These are phyloP conservation scores for Volucella inanis DNA, from an alignment of 2,888 invertebrate genomes.

Conservation along the genomic window DNA sequence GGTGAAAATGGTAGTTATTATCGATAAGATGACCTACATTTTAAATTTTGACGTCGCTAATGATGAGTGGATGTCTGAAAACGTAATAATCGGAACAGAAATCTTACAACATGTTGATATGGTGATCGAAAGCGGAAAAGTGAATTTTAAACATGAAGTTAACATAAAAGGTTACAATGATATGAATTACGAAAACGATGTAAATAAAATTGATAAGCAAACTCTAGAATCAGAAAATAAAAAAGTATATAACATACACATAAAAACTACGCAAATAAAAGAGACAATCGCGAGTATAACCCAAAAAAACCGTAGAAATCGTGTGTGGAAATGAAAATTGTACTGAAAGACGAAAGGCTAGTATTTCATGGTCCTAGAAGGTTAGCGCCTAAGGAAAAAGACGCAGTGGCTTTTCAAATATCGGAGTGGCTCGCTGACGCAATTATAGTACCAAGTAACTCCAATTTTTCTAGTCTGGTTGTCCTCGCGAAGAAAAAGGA, in stretches of 20 bases:
- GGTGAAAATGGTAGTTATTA: background rate
- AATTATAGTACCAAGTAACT: constrained; percentile 55
- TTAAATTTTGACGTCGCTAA: constrained; percentile 4
- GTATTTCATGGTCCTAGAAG: constrained; percentile 76
- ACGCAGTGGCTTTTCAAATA: constrained; percentile 76
- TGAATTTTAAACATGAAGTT: constrained; percentile 5
- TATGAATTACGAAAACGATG: constrained; percentile 18
- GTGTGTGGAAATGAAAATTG: constrained; percentile 32
- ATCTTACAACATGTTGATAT: constrained; percentile 10
- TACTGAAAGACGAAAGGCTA: constrained; percentile 74
- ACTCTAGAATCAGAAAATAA: constrained; percentile 1
- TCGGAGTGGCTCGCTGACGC: constrained; percentile 76
- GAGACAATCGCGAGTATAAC: background rate
- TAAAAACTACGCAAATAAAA: constrained; percentile 7
- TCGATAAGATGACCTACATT: background rate
- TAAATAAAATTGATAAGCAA: constrained; percentile 22
- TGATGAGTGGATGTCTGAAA: constrained; percentile 26
- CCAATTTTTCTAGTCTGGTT: constrained; percentile 75
- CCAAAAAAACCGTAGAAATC: constrained; percentile 7
- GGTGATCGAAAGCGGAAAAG: constrained; percentile 6
- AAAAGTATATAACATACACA: constrained; percentile 17
- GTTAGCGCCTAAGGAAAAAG: constrained; percentile 75
- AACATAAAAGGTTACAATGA: background rate
- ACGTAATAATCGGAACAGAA: constrained; percentile 28
- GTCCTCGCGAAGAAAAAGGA: constrained; percentile 74